Evolutionary conservation across 2,797 vertebrate genomes (phyloP), one percentile per base, ranked within the genome.

Genomic region (Champsocephalus gunnari): DNA sequence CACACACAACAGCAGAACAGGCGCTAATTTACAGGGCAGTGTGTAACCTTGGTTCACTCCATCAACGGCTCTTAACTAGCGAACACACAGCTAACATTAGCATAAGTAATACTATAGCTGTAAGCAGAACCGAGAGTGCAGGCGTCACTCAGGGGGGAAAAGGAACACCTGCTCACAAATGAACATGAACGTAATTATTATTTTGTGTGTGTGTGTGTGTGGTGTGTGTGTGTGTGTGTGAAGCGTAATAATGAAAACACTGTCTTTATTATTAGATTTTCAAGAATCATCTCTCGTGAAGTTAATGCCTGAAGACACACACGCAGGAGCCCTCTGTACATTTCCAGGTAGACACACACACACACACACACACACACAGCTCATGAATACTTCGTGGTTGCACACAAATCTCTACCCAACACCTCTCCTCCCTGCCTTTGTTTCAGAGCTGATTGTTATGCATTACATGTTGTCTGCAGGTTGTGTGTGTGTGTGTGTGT

Each of bases 391-490:
- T 49, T 79, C 44, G 75, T 78, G 64, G 65, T 50, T 57, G 68
- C 72, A 60, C 79, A 48, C 66, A 64, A 16, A 48, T 12, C 34
- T 45, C 56, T 45, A 21, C 61, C n/a, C 5, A 60, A 47, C 49
- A 54, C 57, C 50, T 61, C 66, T 51, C 62, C 55, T 54, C 28
- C 44, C 62, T 24, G 56, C 53, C 60, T 84, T 80, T 79, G 79
- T 86, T 78, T 82, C 72, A 51, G 34, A 79, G 64, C 66, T 75
- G 56, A 85, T 88, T 86, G 84, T 82, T 83, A 86, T 88, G 77
- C 84, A 83, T 79, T 73, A 73, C 77, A 82, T 69, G 48, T 51
- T 61, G 60, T 81, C 77, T 69, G 75, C 62, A 75, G 78, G 45
- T 73, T 79, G 48, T 65, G 47, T 68, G 70, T 51, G 66, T 77